A percentile compares a stretch with the other conserved stretches of the same genome.
Conservation (phyloP, 2,797 vertebrate species). For the Mus spretus region DNA sequence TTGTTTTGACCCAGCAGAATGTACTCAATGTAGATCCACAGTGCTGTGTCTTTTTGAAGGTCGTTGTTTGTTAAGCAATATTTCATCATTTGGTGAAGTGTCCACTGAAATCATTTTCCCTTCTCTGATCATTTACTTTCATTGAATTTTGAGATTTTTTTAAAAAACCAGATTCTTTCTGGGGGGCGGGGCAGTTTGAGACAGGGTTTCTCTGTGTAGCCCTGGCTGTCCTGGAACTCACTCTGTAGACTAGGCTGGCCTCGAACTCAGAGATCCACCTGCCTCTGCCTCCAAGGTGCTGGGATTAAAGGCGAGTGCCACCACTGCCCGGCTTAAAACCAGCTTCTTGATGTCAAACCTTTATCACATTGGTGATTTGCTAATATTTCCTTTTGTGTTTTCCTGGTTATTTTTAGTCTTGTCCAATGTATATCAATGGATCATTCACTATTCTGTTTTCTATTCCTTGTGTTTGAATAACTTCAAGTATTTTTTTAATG, state of each 20-base stretch:
- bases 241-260: no score
- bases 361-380: neutral
- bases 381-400: neutral
- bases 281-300: no score
- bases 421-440: accelerated
- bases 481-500: neutral
- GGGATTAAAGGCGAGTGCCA: no score
- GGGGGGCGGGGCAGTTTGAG: no score
- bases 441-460: neutral
- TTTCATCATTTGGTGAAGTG: neutral
- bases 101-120: neutral
- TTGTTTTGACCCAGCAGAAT: neutral
- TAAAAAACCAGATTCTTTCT: no score
- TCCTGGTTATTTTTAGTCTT: neutral
- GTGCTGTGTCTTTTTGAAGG: neutral
- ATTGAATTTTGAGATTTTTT: slow-evolving; percentile 6
- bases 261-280: no score
- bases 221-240: no score
- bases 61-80: neutral
- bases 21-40: neutral
- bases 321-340: no score
- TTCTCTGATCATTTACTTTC: slow-evolving; percentile 24
- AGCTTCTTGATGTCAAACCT: neutral
- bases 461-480: neutral
- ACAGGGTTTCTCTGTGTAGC: no score